Conservation (phyloP, 2,113 vertebrate species). For the Motacilla tschutschensis region DNA sequence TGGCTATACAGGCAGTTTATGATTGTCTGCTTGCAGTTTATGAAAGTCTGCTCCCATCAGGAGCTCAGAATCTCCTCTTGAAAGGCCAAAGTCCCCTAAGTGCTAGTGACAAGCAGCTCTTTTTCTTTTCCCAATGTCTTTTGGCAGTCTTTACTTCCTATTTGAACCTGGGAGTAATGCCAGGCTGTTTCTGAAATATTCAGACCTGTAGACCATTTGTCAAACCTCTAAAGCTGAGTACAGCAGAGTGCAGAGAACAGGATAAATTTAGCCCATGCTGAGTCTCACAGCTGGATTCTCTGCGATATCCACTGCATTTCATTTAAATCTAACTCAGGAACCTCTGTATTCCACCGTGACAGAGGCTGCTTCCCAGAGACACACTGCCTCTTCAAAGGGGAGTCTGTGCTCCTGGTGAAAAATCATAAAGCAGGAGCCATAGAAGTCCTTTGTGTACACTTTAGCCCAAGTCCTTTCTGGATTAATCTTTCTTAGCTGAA, state of each 20-base stretch:
- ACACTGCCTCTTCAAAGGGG: not conserved
- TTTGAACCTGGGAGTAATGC: conserved; percentile 24
- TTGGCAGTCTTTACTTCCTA: conserved; percentile 4
- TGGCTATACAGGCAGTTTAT: not conserved
- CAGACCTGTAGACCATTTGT: conserved; percentile 7
- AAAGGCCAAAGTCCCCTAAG: not conserved
- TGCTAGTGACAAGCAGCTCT: not conserved
- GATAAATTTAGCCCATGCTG: conserved; percentile 11
- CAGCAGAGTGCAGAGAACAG: not conserved
- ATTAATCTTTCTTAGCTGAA: not conserved
- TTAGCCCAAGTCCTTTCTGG: not conserved
- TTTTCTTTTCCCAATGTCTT: not conserved
- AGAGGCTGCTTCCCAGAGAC: not conserved
- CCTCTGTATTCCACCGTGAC: not conserved
- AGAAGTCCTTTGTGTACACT: not conserved
- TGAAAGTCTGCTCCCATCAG: not conserved
- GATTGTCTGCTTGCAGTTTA: not conserved
- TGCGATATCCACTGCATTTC: not conserved
- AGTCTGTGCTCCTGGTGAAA: not conserved
- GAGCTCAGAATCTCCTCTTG: not conserved
- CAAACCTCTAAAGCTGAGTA: conserved; percentile 5
- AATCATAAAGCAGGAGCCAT: not conserved
- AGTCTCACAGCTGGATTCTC: not conserved
- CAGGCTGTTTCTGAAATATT: conserved; percentile 25
- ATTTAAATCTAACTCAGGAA: not conserved